A percentile compares a stretch with the other conserved stretches of the same genome.
These are phyloP conservation scores for Homarus americanus DNA, from an alignment of 1,140 invertebrate genomes.

Conservation along the genomic window DNA sequence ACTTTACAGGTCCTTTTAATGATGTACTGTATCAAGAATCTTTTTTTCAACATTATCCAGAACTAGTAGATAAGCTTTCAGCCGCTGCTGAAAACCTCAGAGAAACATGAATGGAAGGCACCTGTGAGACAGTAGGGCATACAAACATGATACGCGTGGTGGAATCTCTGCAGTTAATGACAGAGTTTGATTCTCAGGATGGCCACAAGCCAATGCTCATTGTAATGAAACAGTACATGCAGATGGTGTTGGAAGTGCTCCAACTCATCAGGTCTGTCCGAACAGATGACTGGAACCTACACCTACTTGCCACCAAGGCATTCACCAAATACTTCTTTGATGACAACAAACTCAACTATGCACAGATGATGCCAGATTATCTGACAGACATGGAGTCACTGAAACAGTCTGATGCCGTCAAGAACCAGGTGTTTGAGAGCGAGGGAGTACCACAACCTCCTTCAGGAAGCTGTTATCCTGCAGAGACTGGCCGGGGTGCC, in stretches of 20 bases:
- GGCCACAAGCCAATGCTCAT: not conserved
- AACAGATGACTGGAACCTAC: not conserved
- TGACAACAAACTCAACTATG: not conserved
- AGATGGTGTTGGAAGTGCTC: not conserved
- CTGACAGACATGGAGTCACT: slow-evolving; percentile 3
- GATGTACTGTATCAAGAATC: too few relatives aligned
- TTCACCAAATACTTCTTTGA: slow-evolving; percentile 1
- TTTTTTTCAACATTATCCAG: too few relatives aligned
- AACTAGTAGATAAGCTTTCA: not conserved
- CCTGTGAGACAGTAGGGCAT: not conserved
- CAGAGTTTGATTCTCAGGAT: not conserved
- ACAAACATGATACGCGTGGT: not conserved
- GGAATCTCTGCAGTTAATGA: not conserved
- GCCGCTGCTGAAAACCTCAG: not conserved
- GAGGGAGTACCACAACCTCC: too few relatives aligned
- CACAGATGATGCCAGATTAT: not conserved
- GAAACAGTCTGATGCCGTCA: too few relatives aligned
- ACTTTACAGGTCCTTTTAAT: too few relatives aligned
- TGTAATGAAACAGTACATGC: not conserved
- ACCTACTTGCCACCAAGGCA: not conserved
- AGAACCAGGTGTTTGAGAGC: too few relatives aligned
- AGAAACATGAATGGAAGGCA: not conserved
- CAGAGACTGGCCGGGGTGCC: too few relatives aligned
- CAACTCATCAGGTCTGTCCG: not conserved
- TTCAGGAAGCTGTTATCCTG: too few relatives aligned